Evolutionary conservation across 2,888 invertebrate species (phyloP).

Genomic region (Conomelus anceps): DNA sequence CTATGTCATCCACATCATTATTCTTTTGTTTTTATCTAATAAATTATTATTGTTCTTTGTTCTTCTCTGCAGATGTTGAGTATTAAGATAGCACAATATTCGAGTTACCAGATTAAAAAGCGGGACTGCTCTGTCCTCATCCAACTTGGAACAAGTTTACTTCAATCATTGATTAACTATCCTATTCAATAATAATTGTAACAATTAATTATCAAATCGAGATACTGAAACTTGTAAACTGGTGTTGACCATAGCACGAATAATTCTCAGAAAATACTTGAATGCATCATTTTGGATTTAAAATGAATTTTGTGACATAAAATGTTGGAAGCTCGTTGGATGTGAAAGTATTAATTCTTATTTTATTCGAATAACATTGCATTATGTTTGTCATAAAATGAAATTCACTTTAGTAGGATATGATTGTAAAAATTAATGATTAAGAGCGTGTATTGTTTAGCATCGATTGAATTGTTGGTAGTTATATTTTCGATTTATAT

Average conservation of each 20-base stretch:
- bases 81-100: background rate
- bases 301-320: background rate
- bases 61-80: background rate
- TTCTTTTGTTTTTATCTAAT: background rate
- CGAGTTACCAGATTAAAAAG: background rate
- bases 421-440: background rate
- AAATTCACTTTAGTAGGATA: background rate
- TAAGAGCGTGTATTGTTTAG: background rate
- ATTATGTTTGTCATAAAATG: background rate
- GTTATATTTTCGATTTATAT: background rate
- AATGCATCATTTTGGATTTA: background rate
- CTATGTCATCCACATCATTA: background rate
- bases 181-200: background rate
- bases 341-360: background rate
- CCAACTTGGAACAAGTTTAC: background rate
- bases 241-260: too few species aligned
- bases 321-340: background rate
- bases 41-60: background rate
- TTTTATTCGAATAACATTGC: background rate
- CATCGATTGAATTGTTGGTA: background rate
- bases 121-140: background rate
- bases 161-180: background rate
- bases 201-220: background rate
- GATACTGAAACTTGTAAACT: too few species aligned
- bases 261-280: background rate